Base-by-base conservation (phyloP, 2,113 vertebrate genomes). In the Oryzias curvinotus region DNA sequence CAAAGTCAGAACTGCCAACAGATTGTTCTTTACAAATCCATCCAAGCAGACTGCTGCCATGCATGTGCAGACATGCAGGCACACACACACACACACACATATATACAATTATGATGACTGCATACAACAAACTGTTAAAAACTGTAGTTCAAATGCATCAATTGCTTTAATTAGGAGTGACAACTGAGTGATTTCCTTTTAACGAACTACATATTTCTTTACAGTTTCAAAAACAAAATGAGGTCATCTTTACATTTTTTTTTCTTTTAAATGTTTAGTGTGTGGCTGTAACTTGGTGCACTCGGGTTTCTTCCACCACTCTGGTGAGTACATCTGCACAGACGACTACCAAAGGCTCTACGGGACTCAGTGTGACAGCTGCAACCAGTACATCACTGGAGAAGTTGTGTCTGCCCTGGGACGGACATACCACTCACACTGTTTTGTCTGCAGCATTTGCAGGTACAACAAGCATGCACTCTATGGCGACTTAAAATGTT, bases 221-320 rank as follows among this genome's bases (percentile, higher is more conserved):
- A 36, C 36, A 8, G 36, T 12, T 36, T 36, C 17, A 14, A 3
- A 46, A 46, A 14, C 44, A 46, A 14, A 14, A 46, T 4, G 1
- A 46, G 5, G 44, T 46, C 44, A 46, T 15, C 2, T 14, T 14
- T 44, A 2, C 10, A 13, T 13, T 8, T 46, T 26, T 5, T 55
- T 2, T 51, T 13, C 56, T 23, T 63, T 25, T 17, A 1, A 52
- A 15, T 57, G 10, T 49, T 16, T 77, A 99, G 97, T 98, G 71
- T 98, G 97, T 0, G 92, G 94, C 85, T 98, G 96, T 30, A 93
- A 96, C 83, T 91, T 99, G 88, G 96, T 95, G 65, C 92, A 92
- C 78, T 95, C 95, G 0, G 96, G 96, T n/a, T 99, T 99, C 91
- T 99, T 98, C 92, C 96, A 97, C 77, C 97, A 98, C 89, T 95